Evolutionary conservation across 1,140 invertebrate species (phyloP), one percentile per base, ranked within the genome.

Genomic region (Cydia pomonella): DNA sequence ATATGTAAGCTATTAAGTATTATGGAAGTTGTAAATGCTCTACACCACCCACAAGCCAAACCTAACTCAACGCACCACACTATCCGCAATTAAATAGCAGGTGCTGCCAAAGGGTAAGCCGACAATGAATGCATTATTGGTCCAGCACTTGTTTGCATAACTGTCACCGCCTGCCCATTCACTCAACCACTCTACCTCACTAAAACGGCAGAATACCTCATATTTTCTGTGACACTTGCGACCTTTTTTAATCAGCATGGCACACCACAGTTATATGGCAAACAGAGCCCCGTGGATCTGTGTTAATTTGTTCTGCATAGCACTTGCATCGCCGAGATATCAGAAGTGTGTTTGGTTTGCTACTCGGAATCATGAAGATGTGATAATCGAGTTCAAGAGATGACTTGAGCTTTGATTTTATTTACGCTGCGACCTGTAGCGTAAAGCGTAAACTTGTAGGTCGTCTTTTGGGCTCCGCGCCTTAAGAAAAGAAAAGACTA

Each of bases 121-220:
- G 84, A 87, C 88, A 90, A 90, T 87, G 87, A 85, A 88, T 83
- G 89, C 87, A 86, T 87, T 91, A 88, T 90, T 88, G 83, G 82
- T 87, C 72, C 77, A 84, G 78, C 87, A 83, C 80, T 44, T 92
- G 86, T 92, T 91, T 90, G 84, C 81, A 80, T 91, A 92, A 92
- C 90, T 91, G 90, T 90, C 64, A 64, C 66, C 38, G 74, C 80
- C 79, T 84, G 81, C 83, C 81, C 87, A 85, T 87, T 82, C 86
- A 85, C 87, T 89, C 83, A 83, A 85, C 82, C 83, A 77, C 75
- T 9, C 21, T 23, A 3, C 53, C 9, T 59, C 21, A 59, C 53
- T 59, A 59, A 23, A 59, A 59, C 18, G 53, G 12, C 9, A 23
- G 23, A 23, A 59, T 59, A 23, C 7, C 53, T 59, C 53, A 23